Percentiles rank a stretch among this genome's conserved stretches.
Evolutionary conservation across 2,888 invertebrate species (phyloP).

Genomic region (Metalampra italica): DNA sequence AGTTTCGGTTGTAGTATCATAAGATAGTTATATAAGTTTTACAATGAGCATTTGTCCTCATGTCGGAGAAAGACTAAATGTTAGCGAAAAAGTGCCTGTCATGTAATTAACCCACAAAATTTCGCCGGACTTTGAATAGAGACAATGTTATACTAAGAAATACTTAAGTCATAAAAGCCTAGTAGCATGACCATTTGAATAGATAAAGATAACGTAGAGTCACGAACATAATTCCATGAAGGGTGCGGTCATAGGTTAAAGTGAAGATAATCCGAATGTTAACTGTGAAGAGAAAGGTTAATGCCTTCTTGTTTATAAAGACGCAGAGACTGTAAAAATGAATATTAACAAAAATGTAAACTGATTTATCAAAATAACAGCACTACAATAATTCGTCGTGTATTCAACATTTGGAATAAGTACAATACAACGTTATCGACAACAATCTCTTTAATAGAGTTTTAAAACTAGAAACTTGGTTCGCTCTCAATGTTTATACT

Average conservation of each 20-base stretch:
- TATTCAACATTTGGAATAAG: too few relatives aligned
- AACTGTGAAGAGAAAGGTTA: constrained; percentile 4
- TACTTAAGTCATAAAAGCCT: constrained; percentile 2
- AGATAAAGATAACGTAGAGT: constrained; percentile 10
- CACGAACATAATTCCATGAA: constrained; percentile 10
- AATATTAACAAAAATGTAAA: too few relatives aligned
- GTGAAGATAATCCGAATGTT: constrained; percentile 4
- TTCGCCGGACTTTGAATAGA: not conserved
- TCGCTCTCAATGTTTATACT: too few relatives aligned
- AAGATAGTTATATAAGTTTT: not conserved
- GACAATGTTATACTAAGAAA: not conserved
- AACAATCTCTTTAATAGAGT: too few relatives aligned
- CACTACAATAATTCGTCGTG: too few relatives aligned
- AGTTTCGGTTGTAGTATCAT: too few relatives aligned
- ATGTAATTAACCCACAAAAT: not conserved
- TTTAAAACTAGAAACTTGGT: too few relatives aligned
- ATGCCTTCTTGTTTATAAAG: not conserved
- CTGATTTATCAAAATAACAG: too few relatives aligned
- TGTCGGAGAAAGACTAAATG: not conserved
- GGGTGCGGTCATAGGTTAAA: constrained; percentile 9
- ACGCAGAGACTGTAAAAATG: too few relatives aligned
- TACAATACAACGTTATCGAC: too few relatives aligned
- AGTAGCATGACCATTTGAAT: constrained; percentile 8
- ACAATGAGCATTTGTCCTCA: not conserved
- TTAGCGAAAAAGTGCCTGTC: not conserved